phyloP scores from a whole-genome alignment of 2,113 vertebrate species.

The Sterna hirundo region DNA sequence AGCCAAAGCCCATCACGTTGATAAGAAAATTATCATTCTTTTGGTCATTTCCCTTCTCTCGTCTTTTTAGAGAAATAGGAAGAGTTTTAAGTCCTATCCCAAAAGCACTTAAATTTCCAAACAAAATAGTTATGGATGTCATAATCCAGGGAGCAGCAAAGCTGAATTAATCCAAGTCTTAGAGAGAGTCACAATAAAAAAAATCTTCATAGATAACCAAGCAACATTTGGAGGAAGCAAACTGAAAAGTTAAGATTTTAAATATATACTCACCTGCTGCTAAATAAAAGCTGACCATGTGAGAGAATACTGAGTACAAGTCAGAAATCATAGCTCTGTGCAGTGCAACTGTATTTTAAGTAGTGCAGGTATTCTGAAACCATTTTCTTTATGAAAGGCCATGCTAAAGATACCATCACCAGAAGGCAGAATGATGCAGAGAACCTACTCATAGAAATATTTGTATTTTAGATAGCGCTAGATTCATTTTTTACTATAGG shows the following conservation, averaged over 20 bases:
- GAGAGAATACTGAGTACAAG: not conserved
- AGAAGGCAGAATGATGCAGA: not conserved
- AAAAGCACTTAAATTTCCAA: not conserved
- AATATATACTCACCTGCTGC: not conserved
- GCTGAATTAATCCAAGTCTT: not conserved
- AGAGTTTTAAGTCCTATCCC: not conserved
- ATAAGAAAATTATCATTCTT: not conserved
- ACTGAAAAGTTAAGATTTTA: not conserved
- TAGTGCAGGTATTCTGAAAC: not conserved
- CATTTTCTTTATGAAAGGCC: not conserved
- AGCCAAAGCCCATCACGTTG: not conserved
- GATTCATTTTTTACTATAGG: not conserved
- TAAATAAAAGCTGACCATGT: not conserved
- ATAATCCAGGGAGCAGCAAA: not conserved
- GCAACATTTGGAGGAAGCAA: not conserved
- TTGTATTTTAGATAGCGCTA: not conserved
- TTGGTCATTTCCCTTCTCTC: not conserved
- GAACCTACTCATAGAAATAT: not conserved
- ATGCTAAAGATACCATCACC: not conserved
- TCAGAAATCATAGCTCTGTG: not conserved
- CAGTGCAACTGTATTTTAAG: not conserved
- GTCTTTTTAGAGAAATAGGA: not conserved
- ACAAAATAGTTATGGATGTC: not conserved
- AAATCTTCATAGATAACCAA: not conserved
- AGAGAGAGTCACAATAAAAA: not conserved